Conservation (phyloP, 2,113 vertebrate species). For the Amblyornis subalaris region DNA sequence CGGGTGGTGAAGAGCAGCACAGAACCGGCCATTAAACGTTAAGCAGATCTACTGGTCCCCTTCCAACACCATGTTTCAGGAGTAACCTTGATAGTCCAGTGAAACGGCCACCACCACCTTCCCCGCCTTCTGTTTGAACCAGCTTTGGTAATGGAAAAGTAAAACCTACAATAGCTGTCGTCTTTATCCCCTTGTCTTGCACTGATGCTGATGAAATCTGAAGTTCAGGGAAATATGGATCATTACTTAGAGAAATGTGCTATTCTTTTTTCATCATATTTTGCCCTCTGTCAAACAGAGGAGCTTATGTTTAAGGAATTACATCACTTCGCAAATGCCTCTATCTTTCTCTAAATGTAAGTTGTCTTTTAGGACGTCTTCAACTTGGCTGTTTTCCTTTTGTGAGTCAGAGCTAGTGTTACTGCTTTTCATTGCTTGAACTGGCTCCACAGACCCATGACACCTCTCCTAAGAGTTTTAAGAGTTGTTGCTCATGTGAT, state of each 20-base stretch:
- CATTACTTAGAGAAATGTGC: background rate
- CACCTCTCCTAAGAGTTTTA: background rate
- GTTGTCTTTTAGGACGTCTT: background rate
- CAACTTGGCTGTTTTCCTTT: background rate
- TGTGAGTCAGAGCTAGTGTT: conserved; percentile 12
- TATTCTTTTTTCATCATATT: background rate
- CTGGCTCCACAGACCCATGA: background rate
- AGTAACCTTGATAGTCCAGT: background rate
- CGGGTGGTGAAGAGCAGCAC: background rate
- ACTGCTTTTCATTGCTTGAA: background rate
- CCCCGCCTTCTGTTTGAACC: background rate
- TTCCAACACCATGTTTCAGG: accelerated
- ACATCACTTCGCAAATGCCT: background rate
- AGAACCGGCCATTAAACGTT: no score
- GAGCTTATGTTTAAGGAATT: background rate
- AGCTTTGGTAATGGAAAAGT: background rate
- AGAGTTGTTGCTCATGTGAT: background rate
- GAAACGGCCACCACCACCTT: background rate
- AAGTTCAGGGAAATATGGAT: background rate
- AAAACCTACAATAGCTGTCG: background rate
- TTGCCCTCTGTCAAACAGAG: background rate
- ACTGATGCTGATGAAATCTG: background rate
- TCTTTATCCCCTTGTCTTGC: background rate
- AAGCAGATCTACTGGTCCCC: background rate
- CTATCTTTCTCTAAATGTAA: background rate